phyloP scores from a whole-genome alignment of 2,113 vertebrate genomes.

The Gila orcuttii region DNA sequence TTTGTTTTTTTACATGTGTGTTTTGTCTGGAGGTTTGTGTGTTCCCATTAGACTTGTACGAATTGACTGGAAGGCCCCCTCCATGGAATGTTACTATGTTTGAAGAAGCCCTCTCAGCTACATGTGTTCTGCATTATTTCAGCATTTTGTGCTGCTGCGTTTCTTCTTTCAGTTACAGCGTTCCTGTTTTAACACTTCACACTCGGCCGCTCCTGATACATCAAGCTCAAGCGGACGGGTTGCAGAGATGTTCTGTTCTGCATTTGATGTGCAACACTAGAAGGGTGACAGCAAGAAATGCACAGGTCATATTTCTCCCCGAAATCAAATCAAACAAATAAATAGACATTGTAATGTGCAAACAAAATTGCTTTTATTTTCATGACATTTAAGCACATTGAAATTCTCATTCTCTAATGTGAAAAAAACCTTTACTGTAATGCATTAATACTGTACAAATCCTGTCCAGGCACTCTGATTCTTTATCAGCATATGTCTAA shows the following conservation, averaged over 20 bases:
- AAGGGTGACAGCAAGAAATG: background rate
- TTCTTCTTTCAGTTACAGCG: background rate
- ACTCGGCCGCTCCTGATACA: too few relatives aligned
- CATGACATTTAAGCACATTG: background rate
- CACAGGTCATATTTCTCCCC: background rate
- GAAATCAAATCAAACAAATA: background rate
- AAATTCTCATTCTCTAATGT: background rate
- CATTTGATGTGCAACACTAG: background rate
- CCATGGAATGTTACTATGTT: constrained; percentile 52
- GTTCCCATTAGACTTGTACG: constrained; percentile 65
- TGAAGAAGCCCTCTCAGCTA: constrained; percentile 54
- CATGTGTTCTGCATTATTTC: constrained; percentile 67
- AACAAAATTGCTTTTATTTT: background rate
- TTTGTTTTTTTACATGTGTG: constrained; percentile 64
- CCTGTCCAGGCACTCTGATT: background rate
- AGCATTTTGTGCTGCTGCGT: background rate
- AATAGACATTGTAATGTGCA: background rate
- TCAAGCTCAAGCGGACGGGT: background rate
- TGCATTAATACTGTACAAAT: background rate
- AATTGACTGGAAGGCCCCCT: constrained; percentile 68
- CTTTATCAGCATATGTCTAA: too few relatives aligned
- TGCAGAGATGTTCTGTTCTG: background rate
- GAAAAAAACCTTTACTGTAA: background rate
- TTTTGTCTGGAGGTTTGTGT: constrained; percentile 68
- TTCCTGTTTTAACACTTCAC: background rate